Evolutionary conservation across 1,140 invertebrate genomes (phyloP), one percentile per base, ranked within the genome.

Genomic region (Panonychus citri): DNA sequence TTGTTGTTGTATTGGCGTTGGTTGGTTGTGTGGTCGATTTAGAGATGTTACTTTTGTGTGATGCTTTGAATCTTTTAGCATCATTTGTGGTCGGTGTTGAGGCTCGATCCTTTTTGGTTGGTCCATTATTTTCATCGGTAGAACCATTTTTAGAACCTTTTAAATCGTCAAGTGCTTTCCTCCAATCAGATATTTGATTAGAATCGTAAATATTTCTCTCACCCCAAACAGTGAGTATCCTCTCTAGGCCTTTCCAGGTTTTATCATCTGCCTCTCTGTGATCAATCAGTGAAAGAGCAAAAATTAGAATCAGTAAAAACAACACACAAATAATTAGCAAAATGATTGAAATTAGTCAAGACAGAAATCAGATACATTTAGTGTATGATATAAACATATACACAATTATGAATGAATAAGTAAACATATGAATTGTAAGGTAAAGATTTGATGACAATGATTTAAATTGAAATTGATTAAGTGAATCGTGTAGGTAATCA

Each of bases 191-290:
- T 10, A 91, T 74, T 66, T 87, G 89, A 62, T 81, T 81, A 65
- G 84, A 79, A 66, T 82, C 82, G 68, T 90, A 93, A 10, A 93
- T 80, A 60, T 77, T 78, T 64, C 89, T 73, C 65, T 93, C 83
- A 68, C 86, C 81, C 89, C 89, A 94, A 54, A 94, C 90, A 64
- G 85, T 86, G 66, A 93, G 85, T 58, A 94, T 86, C 54, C 88
- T 73, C 55, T 85, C 70, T 56, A 93, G 81, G 66, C 84, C 81
- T 28, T 26, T 8, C 28, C 39, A 51, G 3, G 56, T 60, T 81
- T 75, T 64, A 82, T 80, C 8, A 93, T 84, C 69, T 83, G 83
- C 49, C 85, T 82, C 71, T 90, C 86, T 62, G 85, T 81, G 69
- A 87, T 85, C 27, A 94, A 72, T 59, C 85, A 82, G 26, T 81